Conservation (phyloP, 2,113 vertebrate genomes). For the Calidris pugnax region DNA sequence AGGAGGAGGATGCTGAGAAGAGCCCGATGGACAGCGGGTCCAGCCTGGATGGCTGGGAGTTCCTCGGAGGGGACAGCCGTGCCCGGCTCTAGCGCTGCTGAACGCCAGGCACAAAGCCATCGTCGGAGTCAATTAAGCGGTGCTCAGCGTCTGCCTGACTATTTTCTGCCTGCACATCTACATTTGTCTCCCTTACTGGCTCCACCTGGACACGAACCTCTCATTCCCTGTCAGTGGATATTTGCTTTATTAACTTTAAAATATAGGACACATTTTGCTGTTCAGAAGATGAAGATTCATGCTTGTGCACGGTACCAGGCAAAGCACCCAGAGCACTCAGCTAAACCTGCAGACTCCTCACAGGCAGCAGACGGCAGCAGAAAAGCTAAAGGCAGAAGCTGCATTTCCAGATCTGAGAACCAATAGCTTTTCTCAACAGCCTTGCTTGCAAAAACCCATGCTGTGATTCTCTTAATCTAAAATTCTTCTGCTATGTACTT, state of each 20-base stretch:
- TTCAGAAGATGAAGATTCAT: neutral
- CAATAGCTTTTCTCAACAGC: neutral
- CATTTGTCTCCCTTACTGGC: neutral
- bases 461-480: neutral
- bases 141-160: neutral
- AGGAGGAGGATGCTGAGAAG: constrained; percentile 50
- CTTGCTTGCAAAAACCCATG: neutral
- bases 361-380: neutral
- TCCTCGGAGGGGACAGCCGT: neutral
- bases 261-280: neutral
- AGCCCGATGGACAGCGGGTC: neutral
- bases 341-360: neutral
- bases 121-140: neutral
- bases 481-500: neutral
- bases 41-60: neutral
- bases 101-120: neutral
- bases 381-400: neutral
- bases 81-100: neutral
- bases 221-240: neutral
- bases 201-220: neutral
- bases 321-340: neutral
- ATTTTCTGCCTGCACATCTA: neutral
- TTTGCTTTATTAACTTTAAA: constrained; percentile 18
- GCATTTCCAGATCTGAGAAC: neutral
- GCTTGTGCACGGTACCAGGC: neutral